Evolutionary conservation across 2,888 invertebrate species (phyloP).

Genomic region (Ceratothoa steindachneri): DNA sequence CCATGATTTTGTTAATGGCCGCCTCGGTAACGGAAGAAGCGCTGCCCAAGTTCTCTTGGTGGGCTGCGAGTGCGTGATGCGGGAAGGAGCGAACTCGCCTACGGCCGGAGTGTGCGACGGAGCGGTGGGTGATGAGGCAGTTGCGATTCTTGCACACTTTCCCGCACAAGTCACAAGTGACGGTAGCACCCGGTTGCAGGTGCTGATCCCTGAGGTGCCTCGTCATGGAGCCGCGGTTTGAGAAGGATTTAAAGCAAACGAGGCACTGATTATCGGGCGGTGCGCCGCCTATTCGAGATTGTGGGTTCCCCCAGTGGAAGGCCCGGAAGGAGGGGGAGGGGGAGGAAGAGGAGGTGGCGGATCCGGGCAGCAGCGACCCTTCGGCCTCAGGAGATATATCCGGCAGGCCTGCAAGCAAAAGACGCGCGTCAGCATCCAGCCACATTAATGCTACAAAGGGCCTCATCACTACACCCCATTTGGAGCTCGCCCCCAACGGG

Average conservation of each 20-base stretch:
- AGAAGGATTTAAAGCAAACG: slow-evolving; percentile 45
- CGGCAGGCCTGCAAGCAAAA: slow-evolving; percentile 37
- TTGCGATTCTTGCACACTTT: slow-evolving; percentile 47
- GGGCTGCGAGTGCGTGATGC: not conserved
- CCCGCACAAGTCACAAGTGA: slow-evolving; percentile 44
- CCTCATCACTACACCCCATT: slow-evolving; percentile 1
- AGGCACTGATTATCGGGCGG: slow-evolving; percentile 43
- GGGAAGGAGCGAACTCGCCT: not conserved
- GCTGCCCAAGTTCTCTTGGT: not conserved
- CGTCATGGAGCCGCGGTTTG: slow-evolving; percentile 44
- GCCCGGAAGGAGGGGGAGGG: slow-evolving; percentile 26
- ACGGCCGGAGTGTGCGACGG: slow-evolving; percentile 12
- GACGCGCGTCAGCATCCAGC: slow-evolving; percentile 24
- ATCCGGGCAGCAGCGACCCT: not conserved
- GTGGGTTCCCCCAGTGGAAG: slow-evolving; percentile 20
- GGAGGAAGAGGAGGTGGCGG: slow-evolving; percentile 21
- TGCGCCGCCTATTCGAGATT: slow-evolving; percentile 1
- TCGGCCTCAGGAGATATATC: slow-evolving; percentile 30
- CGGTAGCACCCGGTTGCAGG: slow-evolving; percentile 40
- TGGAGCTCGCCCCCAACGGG: not conserved
- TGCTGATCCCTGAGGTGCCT: slow-evolving; percentile 46
- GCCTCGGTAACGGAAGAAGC: not conserved
- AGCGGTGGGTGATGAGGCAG: slow-evolving; percentile 45
- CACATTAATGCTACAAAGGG: slow-evolving; percentile 10
- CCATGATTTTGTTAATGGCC: not conserved